Base-by-base conservation (phyloP, 1,140 invertebrate genomes). In the Apocrypta bakeri region DNA sequence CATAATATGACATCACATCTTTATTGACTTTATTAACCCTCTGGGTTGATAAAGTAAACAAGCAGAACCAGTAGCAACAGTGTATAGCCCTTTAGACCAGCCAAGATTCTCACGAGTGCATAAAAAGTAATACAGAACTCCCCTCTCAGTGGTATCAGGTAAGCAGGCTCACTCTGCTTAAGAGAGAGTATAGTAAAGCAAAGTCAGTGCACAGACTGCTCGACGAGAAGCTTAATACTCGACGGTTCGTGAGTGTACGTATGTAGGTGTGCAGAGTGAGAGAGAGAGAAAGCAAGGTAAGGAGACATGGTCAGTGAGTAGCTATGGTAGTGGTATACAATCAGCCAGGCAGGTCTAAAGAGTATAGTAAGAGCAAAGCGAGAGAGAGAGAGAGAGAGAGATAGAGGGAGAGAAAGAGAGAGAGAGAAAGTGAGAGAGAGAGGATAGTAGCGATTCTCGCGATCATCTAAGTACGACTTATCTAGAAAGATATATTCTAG, bases 41-140 rank as follows among this genome's bases (percentile, higher is more conserved):
- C n/a, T n/a, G n/a, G n/a, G n/a, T n/a, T n/a, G n/a, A 56, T 1
- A n/a, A 17, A 56, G 6, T 4, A 37, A 6, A 56, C 2, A 1
- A 21, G 48, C 48, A 56, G 48, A 21, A 56, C 17, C 6, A 12
- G 40, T 1, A 42, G 40, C 6, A 42, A 12, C 48, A n/a, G 42
- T 48, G 48, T 17, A 56, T 56, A 56, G 48, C 48, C 48, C 48
- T n/a, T 56, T 21, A 56, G 48, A 56, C 17, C 48, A 56, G 48
- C 21, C 48, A 29, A 69, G 33, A 63, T 71, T 69, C 48, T 12
- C 2, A 0, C 31, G 25, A 80, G 71, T 75, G 33, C 79, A 81
- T 31, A 75, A 81, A 81, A 66, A 48, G 71, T 33, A 81, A 81
- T 74, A 25, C 40, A 25, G 25, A 74, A 11, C 11, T 63, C 24